Base-by-base conservation (phyloP, 92 coral and sea anemone genomes). In the Zoanthus solanderi region DNA sequence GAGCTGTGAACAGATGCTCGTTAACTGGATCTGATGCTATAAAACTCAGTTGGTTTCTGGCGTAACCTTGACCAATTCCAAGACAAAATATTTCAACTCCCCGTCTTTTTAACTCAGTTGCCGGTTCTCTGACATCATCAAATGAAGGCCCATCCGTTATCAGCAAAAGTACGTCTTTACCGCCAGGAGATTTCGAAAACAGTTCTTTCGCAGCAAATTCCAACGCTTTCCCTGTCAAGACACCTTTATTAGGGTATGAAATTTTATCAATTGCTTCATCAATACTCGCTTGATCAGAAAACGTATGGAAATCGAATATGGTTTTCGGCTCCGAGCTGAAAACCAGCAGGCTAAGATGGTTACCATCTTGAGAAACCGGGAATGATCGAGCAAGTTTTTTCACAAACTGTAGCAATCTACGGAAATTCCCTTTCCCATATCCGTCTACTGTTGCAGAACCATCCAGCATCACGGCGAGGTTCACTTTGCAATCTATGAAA, bases 121-220 rank as follows among this genome's bases (percentile, higher is more conserved):
- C 94, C 42, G 99, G 99, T 5, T 86, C 76, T 29, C 84, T 83
- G 15, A 97, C 97, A 71, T 97, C 97, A 75, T 97, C 99, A 79
- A 92, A 92, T 4, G 99, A 95, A 9, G 93, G 91, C 0, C 98
- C 98, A 68, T 97, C 99, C 4, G 99, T 97, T 32, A 97, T 92
- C 6, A 97, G 92, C 11, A 97, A 89, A 10, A 97, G 83, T 31
- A 92, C 94, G 72, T 92, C 88, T 84, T 93, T 92, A 16, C 94
- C 95, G 47, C 89, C 46, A 48, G 95, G 85, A 5, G 91, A 88
- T 14, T 83, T 61, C 12, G 94, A 84, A 73, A 97, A 95, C 67
- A 97, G 87, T 28, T 86, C 87, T 79, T 95, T 76, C 69, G 94
- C 96, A 6, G 96, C 94, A 45, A 93, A 91, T 15, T 83, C 87